Evolutionary conservation across 2,888 invertebrate species (phyloP).

Genomic region (Eretmocerus hayati): DNA sequence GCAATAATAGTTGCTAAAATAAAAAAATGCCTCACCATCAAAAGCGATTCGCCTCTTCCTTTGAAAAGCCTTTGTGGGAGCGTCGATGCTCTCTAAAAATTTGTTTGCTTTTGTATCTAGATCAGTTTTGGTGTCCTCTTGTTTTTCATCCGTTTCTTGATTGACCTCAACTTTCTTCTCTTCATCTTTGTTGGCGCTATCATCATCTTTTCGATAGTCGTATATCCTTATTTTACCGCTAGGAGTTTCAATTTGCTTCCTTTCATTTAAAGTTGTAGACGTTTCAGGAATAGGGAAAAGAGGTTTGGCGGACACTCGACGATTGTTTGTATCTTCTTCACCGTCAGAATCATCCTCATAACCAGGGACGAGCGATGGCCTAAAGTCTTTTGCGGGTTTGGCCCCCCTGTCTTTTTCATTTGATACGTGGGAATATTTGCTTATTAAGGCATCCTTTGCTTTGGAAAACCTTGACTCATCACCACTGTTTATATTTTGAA

Average conservation of each 20-base stretch:
- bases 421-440: background rate
- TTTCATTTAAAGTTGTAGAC: constrained; percentile 1
- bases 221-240: constrained; percentile 29
- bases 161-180: background rate
- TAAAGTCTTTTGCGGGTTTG: constrained; percentile 24
- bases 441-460: background rate
- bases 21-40: too few species aligned
- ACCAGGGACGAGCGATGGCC: constrained; percentile 50
- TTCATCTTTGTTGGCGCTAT: background rate
- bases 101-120: constrained; percentile 33
- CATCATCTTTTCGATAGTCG: constrained; percentile 25
- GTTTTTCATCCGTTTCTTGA: constrained; percentile 2
- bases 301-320: constrained; percentile 34
- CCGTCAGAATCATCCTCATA: constrained; percentile 53
- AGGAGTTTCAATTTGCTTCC: constrained; percentile 27
- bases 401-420: background rate
- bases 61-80: constrained; percentile 49
- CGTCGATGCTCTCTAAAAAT: constrained; percentile 39
- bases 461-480: background rate
- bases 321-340: constrained; percentile 42
- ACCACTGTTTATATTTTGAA: constrained; percentile 30
- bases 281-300: constrained; percentile 47
- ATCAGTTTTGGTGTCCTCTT: constrained; percentile 22
- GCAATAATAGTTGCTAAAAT: too few species aligned
- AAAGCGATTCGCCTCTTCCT: constrained; percentile 51